A percentile compares a stretch with the other conserved stretches of the same genome.
These are phyloP conservation scores for Clarias macrocephalus DNA, from an alignment of 2,113 vertebrate species.

Conservation along the genomic window DNA sequence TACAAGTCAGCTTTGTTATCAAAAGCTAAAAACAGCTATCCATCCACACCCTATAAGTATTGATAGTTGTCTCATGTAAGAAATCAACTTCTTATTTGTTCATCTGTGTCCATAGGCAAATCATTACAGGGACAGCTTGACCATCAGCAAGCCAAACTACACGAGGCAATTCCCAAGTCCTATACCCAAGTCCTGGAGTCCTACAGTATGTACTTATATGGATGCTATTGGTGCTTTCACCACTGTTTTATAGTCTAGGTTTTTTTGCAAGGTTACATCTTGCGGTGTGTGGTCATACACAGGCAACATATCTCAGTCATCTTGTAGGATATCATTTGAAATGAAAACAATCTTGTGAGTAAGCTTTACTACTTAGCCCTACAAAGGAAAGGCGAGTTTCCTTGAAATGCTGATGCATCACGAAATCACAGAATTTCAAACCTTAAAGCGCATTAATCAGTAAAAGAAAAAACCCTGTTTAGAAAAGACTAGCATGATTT, in stretches of 20 bases:
- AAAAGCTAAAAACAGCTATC: neutral
- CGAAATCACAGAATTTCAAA: neutral
- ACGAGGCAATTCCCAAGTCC: no score
- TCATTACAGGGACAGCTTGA: no score
- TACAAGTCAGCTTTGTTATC: neutral
- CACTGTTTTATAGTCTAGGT: neutral
- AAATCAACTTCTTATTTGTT: neutral
- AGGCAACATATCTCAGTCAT: neutral
- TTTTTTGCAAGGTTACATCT: neutral
- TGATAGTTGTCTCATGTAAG: neutral
- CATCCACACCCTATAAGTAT: neutral
- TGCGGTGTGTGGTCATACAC: neutral
- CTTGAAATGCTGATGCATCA: neutral
- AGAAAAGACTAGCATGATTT: neutral
- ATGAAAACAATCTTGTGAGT: neutral
- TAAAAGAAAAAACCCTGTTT: neutral
- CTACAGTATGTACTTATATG: neutral
- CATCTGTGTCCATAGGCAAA: no score
- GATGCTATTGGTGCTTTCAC: neutral
- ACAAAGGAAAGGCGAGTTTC: neutral
- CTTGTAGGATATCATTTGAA: neutral
- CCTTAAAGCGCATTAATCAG: neutral
- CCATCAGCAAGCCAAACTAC: no score
- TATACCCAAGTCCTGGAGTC: no score
- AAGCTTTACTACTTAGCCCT: neutral